Conservation (phyloP, 2,113 vertebrate species). For the Chelonoidis abingdonii region DNA sequence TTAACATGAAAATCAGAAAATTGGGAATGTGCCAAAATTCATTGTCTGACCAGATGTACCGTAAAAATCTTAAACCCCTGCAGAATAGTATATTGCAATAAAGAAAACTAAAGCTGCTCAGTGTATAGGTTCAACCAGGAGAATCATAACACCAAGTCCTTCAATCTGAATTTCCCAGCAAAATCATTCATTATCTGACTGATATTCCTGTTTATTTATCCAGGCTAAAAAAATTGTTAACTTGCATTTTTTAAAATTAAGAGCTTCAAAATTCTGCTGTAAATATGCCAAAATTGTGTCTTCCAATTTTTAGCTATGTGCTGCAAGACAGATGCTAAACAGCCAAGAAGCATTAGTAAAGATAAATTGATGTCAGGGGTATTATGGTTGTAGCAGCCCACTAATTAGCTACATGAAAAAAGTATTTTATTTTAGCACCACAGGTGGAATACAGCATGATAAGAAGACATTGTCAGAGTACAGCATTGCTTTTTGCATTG, state of each 20-base stretch:
- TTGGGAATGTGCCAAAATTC: conserved; percentile 1
- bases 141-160: background rate
- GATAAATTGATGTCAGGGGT: background rate
- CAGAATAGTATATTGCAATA: conserved; percentile 23
- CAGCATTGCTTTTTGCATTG: background rate
- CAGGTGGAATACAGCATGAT: background rate
- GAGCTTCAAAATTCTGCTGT: conserved; percentile 27
- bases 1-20: conserved; percentile 36
- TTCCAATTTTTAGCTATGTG: conserved; percentile 19
- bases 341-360: background rate
- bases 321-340: background rate
- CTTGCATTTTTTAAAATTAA: background rate
- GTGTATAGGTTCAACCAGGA: background rate
- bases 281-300: background rate
- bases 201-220: conserved; percentile 51
- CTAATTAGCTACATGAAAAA: background rate
- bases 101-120: conserved; percentile 52
- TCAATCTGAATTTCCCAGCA: conserved; percentile 35
- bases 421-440: background rate
- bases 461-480: background rate
- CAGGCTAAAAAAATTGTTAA: conserved; percentile 27
- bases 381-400: background rate
- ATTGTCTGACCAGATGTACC: conserved; percentile 66
- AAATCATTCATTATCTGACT: conserved; percentile 52
- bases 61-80: conserved; percentile 44